A percentile compares a stretch with the other conserved stretches of the same genome.
phyloP scores from a whole-genome alignment of 2,888 invertebrate genomes.

The Caenorhabditis sp. region DNA sequence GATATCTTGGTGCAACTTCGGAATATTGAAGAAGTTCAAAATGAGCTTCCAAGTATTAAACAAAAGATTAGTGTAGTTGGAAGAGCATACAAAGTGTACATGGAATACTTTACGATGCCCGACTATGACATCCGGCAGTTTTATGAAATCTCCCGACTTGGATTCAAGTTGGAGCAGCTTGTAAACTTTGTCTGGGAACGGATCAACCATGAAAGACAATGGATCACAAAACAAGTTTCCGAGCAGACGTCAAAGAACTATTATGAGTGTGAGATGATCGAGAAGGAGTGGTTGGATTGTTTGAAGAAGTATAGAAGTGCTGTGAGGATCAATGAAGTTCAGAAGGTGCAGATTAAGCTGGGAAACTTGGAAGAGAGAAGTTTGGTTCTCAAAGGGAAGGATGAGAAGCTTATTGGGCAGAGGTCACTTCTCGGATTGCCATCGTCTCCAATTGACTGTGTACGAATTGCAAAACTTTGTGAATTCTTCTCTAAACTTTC shows the following conservation, averaged over 20 bases:
- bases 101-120: constrained; percentile 63
- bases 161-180: constrained; percentile 63
- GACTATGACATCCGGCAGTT: constrained; percentile 70
- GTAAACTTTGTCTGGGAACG: constrained; percentile 69
- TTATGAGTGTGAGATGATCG: constrained; percentile 67
- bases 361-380: constrained; percentile 56
- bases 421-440: constrained; percentile 52
- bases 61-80: constrained; percentile 48
- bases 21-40: constrained; percentile 62
- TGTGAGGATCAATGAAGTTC: constrained; percentile 56
- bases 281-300: constrained; percentile 65
- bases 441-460: constrained; percentile 57
- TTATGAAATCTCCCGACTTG: constrained; percentile 68
- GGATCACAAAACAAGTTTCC: constrained; percentile 69
- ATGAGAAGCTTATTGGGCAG: constrained; percentile 63
- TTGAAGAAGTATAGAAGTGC: constrained; percentile 61
- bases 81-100: constrained; percentile 51
- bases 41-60: constrained; percentile 48
- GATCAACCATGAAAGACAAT: constrained; percentile 70
- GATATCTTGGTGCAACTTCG: constrained; percentile 69
- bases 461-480: constrained; percentile 43
- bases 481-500: constrained; percentile 61
- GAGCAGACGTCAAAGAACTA: constrained; percentile 66
- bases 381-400: constrained; percentile 37
- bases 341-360: constrained; percentile 60